phyloP scores from a whole-genome alignment of 2,888 invertebrate species.

The Oligia latruncula region DNA sequence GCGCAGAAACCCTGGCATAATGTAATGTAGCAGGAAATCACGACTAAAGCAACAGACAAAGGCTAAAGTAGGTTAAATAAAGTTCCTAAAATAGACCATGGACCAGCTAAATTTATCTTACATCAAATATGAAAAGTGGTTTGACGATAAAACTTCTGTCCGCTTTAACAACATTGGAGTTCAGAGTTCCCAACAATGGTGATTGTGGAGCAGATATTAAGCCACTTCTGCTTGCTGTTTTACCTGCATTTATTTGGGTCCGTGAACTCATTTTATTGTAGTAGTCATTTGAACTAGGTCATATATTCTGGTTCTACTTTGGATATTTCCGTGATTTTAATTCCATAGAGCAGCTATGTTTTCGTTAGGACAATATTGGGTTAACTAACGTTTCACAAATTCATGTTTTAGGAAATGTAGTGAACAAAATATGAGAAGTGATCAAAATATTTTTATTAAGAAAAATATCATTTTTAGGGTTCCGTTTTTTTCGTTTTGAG shows the following conservation, averaged over 20 bases:
- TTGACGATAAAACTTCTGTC: conserved; percentile 59
- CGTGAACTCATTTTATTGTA: conserved; percentile 22
- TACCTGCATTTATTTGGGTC: conserved; percentile 50
- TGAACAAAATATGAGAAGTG: background rate
- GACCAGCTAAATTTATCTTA: conserved; percentile 58
- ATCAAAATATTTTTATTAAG: background rate
- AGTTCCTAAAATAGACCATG: conserved; percentile 53
- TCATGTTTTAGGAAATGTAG: background rate
- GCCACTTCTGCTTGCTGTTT: conserved; percentile 44
- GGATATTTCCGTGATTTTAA: background rate
- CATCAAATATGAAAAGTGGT: conserved; percentile 65
- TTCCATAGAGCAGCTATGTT: background rate
- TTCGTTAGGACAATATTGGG: conserved; percentile 1
- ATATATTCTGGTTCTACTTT: conserved; percentile 18
- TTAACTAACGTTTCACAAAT: background rate
- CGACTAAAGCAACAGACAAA: conserved; percentile 36
- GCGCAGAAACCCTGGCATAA: conserved; percentile 22
- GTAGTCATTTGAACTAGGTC: conserved; percentile 28
- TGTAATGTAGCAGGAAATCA: conserved; percentile 40
- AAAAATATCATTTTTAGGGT: background rate
- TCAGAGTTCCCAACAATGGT: conserved; percentile 60
- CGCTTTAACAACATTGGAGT: conserved; percentile 63
- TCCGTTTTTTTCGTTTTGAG: background rate
- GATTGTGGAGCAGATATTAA: conserved; percentile 58
- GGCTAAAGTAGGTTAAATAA: conserved; percentile 40